Evolutionary conservation across 2,797 vertebrate species (phyloP).

Genomic region (Myotis daubentonii): DNA sequence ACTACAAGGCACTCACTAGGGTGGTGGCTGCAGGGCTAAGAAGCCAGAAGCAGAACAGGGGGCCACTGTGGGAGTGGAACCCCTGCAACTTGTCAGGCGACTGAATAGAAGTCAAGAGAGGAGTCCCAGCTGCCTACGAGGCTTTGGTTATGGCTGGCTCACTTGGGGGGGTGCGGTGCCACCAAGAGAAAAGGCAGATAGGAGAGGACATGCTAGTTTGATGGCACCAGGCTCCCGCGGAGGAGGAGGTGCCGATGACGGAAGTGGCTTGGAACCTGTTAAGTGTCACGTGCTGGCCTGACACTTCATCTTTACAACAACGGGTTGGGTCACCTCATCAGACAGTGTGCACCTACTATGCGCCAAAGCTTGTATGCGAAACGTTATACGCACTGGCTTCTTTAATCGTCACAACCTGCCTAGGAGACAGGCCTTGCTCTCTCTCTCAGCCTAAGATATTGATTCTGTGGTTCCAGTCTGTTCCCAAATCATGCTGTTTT

Average conservation of each 20-base stretch:
- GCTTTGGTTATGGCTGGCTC: background rate
- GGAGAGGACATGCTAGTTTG: background rate
- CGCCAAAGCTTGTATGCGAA: fast-evolving
- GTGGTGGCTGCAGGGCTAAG: background rate
- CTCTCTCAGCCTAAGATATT: background rate
- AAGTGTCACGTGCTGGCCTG: background rate
- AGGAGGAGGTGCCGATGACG: background rate
- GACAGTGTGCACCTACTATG: background rate
- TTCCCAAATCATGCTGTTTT: constrained; percentile 47
- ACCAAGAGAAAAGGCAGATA: background rate
- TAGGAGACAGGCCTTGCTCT: background rate
- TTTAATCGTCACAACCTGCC: background rate
- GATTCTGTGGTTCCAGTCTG: background rate
- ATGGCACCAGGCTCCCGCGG: background rate
- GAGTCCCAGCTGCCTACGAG: background rate
- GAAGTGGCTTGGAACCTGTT: too few relatives aligned
- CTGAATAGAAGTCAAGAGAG: background rate
- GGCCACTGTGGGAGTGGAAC: fast-evolving
- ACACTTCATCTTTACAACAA: background rate
- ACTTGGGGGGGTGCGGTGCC: background rate
- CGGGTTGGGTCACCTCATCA: background rate
- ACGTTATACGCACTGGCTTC: background rate
- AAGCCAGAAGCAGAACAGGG: background rate
- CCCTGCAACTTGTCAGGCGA: background rate
- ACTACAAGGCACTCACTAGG: background rate